Base-by-base conservation (phyloP, 2,797 vertebrate genomes). In the Anas georgica region DNA sequence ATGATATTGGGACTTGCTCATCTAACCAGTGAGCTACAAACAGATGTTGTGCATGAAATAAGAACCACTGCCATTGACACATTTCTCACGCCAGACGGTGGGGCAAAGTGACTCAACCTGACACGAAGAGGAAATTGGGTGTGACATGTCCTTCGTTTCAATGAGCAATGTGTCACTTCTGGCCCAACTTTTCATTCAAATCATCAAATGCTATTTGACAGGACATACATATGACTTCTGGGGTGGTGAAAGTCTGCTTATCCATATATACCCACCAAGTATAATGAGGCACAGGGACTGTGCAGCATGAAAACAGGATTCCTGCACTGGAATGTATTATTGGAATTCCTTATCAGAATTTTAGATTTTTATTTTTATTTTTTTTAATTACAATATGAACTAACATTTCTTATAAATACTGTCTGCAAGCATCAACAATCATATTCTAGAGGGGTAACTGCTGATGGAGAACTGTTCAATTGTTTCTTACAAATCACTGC, bases 161-260 rank as follows among this genome's bases (percentile, higher is more conserved):
- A 76, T 77, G 91, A 96, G 93, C 83, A 95, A 79, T 20, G 0
- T 86, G 94, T 94, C 93, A 85, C 93, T 93, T 88, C 94, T 93
- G 91, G 82, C 86, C 60, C 58, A 85, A 20, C 86, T 84, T 94
- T 82, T 95, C 82, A 94, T 87, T 69, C 88, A 60, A 91, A 92
- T 56, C 52, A 90, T 70, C 84, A 93, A 95, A 97, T 91, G 56
- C 46, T 75, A 12, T 82, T 91, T 97, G 93, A 97, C 97, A 97
- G 93, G 70, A 39, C 46, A 92, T 63, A 28, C n/a, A 93, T 91
- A 81, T 77, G 79, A 70, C 69, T 90, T 90, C 74, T 62, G 86
- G 73, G 81, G 83, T 95, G 83, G 45, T 68, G 86, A 92, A 85
- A 80, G 7, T 83, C 70, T 91, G 48, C 83, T 76, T 73, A 68